Conservation (phyloP, 2,797 vertebrate genomes). For the Heteromormyrus szaboi region DNA sequence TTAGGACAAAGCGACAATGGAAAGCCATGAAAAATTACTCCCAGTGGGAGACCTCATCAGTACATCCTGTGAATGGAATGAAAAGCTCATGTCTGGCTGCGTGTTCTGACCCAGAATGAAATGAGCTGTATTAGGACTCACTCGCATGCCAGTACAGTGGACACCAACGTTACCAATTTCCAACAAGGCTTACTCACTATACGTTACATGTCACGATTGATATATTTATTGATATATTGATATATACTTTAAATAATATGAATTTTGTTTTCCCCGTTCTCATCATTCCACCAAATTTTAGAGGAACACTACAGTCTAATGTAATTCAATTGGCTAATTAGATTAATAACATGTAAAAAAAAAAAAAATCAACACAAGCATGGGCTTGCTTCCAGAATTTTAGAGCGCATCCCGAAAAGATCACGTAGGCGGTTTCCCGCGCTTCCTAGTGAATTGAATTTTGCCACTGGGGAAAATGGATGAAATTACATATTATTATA, state of each 20-base stretch:
- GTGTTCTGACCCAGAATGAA: neutral
- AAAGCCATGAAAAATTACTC: neutral
- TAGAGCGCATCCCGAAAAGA: neutral
- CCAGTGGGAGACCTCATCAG: neutral
- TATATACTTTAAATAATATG: neutral
- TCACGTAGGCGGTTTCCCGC: neutral
- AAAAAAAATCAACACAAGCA: neutral
- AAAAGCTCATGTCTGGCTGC: neutral
- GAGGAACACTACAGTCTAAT: neutral
- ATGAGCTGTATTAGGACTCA: neutral
- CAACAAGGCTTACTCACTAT: neutral
- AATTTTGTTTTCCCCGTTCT: neutral
- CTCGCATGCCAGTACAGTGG: neutral
- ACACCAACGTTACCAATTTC: neutral
- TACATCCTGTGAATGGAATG: neutral
- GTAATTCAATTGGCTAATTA: neutral
- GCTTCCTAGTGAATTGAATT: neutral
- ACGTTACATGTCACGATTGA: neutral
- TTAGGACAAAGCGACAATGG: neutral
- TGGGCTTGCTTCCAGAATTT: neutral
- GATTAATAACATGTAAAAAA: neutral
- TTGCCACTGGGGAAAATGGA: neutral
- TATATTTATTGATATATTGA: neutral
- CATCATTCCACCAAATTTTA: neutral
- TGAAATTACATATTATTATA: conserved; percentile 5